Conservation (phyloP, 53 echinoderm and acorn worm genomes). For the Patiria pectinifera region DNA sequence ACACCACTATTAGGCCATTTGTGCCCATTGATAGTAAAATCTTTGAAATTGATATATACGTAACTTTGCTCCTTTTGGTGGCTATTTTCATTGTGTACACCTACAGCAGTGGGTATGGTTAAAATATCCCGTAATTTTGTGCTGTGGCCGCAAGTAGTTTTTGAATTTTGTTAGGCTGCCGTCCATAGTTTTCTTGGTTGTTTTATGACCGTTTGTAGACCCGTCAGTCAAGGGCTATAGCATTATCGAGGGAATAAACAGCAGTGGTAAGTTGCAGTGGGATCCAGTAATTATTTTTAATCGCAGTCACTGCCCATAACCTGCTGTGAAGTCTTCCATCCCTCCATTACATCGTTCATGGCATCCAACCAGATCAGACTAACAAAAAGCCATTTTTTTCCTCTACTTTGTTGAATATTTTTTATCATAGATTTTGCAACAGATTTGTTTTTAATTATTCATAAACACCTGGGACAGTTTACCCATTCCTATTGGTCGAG, state of each 20-base stretch:
- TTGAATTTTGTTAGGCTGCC: neutral
- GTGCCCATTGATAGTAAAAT: no score
- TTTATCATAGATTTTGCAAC: no score
- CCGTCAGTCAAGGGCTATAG: constrained; percentile 6
- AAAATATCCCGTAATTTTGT: neutral
- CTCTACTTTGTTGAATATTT: no score
- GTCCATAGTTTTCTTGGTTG: neutral
- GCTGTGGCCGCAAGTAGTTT: neutral
- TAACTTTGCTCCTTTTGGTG: no score
- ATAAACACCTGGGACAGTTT: no score
- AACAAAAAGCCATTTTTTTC: no score
- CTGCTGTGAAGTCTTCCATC: neutral
- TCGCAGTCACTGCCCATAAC: neutral
- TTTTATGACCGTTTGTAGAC: constrained; percentile 9
- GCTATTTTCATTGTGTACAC: no score
- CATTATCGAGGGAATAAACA: constrained; percentile 5
- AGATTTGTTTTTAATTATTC: no score
- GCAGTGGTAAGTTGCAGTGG: constrained; percentile 14
- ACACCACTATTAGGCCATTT: no score
- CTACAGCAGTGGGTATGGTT: no score
- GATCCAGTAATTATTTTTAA: neutral
- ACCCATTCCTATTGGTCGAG: no score
- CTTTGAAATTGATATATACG: no score
- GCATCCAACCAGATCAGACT: neutral
- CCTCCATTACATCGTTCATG: neutral